These are phyloP conservation scores for Melanocharis versteri DNA, from an alignment of 2,113 vertebrate species.

Conservation along the genomic window DNA sequence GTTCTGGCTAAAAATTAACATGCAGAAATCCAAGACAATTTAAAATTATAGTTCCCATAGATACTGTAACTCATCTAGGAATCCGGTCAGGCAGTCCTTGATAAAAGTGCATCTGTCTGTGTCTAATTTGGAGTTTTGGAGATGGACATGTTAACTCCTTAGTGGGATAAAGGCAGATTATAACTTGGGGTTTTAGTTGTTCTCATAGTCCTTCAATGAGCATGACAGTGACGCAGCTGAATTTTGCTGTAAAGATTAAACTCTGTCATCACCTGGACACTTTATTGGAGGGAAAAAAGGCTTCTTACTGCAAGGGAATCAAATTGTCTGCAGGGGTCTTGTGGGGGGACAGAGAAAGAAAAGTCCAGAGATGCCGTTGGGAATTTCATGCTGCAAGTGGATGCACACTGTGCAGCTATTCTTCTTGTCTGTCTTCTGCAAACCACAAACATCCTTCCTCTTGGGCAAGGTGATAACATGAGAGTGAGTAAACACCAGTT, in stretches of 20 bases:
- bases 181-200: neutral
- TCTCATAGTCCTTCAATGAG: neutral
- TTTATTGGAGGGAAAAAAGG: neutral
- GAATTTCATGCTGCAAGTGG: neutral
- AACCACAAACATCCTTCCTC: neutral
- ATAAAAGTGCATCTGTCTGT: neutral
- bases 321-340: neutral
- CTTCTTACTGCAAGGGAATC: neutral
- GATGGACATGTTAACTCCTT: neutral
- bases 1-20: neutral
- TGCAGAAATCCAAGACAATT: neutral
- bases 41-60: conserved; percentile 20
- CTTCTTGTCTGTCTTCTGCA: neutral
- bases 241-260: neutral
- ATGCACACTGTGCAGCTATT: neutral
- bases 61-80: conserved; percentile 2
- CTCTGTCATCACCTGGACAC: neutral
- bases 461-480: neutral
- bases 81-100: neutral
- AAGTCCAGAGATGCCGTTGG: neutral
- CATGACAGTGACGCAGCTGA: neutral
- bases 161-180: neutral
- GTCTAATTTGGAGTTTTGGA: conserved; percentile 1
- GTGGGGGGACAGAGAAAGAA: too few relatives aligned
- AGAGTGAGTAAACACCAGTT: neutral